Evolutionary conservation across 2,797 vertebrate genomes (phyloP), one percentile per base, ranked within the genome.

Genomic region (Psittacula derbiana): DNA sequence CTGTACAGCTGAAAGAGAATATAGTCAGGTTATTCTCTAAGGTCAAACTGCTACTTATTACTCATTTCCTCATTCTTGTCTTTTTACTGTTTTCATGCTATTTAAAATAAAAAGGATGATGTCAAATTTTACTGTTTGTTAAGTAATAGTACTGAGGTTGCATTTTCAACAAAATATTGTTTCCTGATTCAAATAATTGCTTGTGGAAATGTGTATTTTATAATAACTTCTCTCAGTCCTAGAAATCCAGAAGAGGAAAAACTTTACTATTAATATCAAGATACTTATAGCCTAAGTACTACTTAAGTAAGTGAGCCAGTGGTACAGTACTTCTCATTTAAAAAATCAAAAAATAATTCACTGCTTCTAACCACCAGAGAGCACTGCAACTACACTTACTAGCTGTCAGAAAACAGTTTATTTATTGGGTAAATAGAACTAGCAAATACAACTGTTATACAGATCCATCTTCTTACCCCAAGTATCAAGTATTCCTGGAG

Each of bases 11-110:
- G 33, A 55, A 50, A 49, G 12, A 80, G 33, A 75, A 82, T 36
- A 70, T 4, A 58, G 49, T 46, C 41, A 49, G 24, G 24, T 85
- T 79, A 61, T 92, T 93, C 95, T 95, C 65, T 90, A 3, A 20
- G 49, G 70, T 62, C 67, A 88, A 16, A 72, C 50, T 91, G 67
- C 60, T 98, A 96, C 93, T 98, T 95, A 96, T 96, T 95, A 74
- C 86, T 97, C 97, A 89, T 94, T 96, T 88, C 80, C 69, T 96
- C 97, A 92, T 98, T 97, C 97, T 98, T 97, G 97, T 96, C 96
- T 98, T 97, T 98, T 97, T 98, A 97, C 93, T 96, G 95, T 98
- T 98, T 98, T 98, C 98, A 97, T 98, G 97, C 96, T 98, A 98
- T 98, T 97, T 97, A 95, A 97, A 95, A 98, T 97, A 97, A 98